Percentiles rank a stretch among this genome's conserved stretches.
Conservation (phyloP, 2,888 invertebrate species). For the Ligdia adustata region DNA sequence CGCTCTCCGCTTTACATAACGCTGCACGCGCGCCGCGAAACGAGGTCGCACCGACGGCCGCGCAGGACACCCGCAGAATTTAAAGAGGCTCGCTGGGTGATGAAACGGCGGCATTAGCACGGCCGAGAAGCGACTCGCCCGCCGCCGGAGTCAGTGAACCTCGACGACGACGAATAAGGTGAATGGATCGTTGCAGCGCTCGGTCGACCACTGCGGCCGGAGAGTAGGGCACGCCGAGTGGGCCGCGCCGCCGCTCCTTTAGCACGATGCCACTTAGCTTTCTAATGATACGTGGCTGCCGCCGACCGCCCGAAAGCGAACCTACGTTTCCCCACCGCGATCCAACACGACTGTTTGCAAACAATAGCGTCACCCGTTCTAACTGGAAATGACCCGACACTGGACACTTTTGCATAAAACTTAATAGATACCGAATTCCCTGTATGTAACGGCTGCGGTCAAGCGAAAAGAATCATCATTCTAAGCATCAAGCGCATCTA, state of each 20-base stretch:
- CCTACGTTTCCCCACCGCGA: conserved; percentile 1
- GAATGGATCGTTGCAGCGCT: conserved; percentile 79
- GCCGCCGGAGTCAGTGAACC: conserved; percentile 79
- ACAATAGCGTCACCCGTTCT: conserved; percentile 10
- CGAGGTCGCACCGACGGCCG: conserved; percentile 70
- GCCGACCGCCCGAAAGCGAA: conserved; percentile 17
- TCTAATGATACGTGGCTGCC: conserved; percentile 69
- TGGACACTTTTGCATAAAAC: conserved; percentile 5
- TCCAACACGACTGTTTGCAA: conserved; percentile 2
- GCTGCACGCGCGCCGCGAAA: conserved; percentile 65
- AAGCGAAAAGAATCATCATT: conserved; percentile 3
- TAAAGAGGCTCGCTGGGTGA: conserved; percentile 65
- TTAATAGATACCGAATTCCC: conserved; percentile 3
- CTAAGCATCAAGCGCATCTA: background rate
- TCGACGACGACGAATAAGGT: conserved; percentile 76
- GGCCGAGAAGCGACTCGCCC: conserved; percentile 70
- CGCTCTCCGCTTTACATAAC: conserved; percentile 77
- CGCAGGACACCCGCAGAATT: conserved; percentile 71
- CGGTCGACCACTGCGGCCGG: conserved; percentile 41
- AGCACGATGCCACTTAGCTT: conserved; percentile 65
- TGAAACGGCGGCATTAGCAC: conserved; percentile 73
- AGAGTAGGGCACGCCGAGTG: conserved; percentile 48
- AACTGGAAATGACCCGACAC: background rate
- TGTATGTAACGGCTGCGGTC: conserved; percentile 7
- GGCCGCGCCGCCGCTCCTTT: conserved; percentile 62